A percentile compares a stretch with the other conserved stretches of the same genome.
Evolutionary conservation across 2,797 vertebrate genomes (phyloP).

Genomic region (Macropus fuliginosus): DNA sequence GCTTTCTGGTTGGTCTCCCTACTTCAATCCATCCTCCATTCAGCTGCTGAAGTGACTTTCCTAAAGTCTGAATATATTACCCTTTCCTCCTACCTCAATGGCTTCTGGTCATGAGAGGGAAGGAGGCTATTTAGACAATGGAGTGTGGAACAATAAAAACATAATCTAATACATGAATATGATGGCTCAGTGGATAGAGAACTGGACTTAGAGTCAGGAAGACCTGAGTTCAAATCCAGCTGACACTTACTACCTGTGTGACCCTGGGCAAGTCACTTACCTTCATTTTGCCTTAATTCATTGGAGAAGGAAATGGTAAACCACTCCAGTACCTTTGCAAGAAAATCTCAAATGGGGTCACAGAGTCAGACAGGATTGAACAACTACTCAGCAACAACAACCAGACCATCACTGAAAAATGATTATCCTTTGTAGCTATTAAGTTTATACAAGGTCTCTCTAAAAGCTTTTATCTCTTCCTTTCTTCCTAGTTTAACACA

Average conservation of each 20-base stretch:
- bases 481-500: background rate
- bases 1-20: background rate
- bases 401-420: background rate
- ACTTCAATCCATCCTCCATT: background rate
- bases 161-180: background rate
- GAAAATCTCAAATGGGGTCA: background rate
- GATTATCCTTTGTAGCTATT: too few relatives aligned
- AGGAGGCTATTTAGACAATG: background rate
- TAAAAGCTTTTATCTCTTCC: background rate
- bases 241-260: background rate
- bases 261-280: background rate
- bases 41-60: background rate
- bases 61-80: background rate
- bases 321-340: background rate
- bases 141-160: background rate
- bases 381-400: background rate
- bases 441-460: background rate
- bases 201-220: background rate
- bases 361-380: background rate
- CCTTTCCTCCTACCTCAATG: background rate
- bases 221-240: background rate
- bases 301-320: background rate
- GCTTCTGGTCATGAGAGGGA: background rate
- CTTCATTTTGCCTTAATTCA: background rate
- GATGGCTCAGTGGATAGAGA: too few relatives aligned